Percentiles rank a stretch among this genome's conserved stretches.
Conservation (phyloP, 1,140 invertebrate species). For the Ooceraea biroi region DNA sequence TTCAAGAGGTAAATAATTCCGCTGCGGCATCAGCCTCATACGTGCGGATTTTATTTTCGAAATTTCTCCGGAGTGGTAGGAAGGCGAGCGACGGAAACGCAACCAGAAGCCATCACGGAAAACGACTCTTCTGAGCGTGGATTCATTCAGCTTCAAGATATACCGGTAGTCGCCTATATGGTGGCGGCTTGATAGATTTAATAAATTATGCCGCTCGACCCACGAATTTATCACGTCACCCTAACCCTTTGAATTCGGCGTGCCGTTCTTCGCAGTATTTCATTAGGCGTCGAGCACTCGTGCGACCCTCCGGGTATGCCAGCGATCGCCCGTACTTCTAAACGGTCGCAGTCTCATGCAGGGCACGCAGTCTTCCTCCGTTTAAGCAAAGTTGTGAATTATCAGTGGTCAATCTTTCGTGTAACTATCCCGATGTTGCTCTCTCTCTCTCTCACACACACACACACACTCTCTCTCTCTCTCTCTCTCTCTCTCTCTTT, state of each 20-base stretch:
- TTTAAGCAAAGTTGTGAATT: slow-evolving; percentile 37
- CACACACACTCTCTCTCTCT: too few species aligned
- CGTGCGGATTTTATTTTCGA: slow-evolving; percentile 15
- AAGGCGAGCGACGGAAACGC: neutral
- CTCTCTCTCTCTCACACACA: too few species aligned
- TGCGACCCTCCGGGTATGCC: slow-evolving; percentile 39
- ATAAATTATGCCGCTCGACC: slow-evolving; percentile 82
- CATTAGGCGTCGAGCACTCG: slow-evolving; percentile 74
- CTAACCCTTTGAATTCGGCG: slow-evolving; percentile 70
- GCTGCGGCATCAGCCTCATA: neutral
- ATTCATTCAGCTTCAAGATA: slow-evolving; percentile 33
- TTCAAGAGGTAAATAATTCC: neutral
- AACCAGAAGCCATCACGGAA: slow-evolving; percentile 16
- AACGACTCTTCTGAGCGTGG: neutral
- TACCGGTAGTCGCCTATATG: slow-evolving; percentile 8
- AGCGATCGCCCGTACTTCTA: slow-evolving; percentile 31
- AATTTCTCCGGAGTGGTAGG: neutral
- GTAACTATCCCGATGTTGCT: neutral
- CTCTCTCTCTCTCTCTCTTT: too few species aligned
- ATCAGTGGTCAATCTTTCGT: slow-evolving; percentile 23
- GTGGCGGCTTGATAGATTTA: slow-evolving; percentile 80
- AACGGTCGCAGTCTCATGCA: neutral
- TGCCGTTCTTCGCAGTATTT: slow-evolving; percentile 78
- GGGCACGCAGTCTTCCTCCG: too few species aligned
- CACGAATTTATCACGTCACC: slow-evolving; percentile 81